Conservation (phyloP, 2,888 invertebrate genomes). For the Hetaerina titia region DNA sequence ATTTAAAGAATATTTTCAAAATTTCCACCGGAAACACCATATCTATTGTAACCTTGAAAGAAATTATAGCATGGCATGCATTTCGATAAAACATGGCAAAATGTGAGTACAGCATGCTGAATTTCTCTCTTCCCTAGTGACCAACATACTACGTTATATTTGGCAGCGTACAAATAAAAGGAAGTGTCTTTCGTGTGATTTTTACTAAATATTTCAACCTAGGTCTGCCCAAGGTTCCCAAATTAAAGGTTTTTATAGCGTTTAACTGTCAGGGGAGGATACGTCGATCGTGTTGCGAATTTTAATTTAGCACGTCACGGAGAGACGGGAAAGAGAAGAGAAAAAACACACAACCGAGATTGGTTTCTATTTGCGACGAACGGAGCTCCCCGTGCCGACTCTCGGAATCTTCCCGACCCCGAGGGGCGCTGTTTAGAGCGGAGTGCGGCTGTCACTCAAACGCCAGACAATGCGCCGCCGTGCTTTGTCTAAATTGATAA, state of each 20-base stretch:
- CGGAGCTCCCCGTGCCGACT: neutral
- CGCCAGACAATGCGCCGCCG: neutral
- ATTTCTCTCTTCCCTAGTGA: too few relatives aligned
- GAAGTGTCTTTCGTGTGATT: too few relatives aligned
- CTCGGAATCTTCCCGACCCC: neutral
- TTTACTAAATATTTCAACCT: neutral
- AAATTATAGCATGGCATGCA: too few relatives aligned
- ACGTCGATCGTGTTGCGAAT: neutral
- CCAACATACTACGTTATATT: too few relatives aligned
- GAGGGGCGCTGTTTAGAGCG: neutral
- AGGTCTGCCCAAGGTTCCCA: neutral
- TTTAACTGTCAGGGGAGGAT: neutral
- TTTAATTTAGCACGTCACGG: neutral
- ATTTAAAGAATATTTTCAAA: too few relatives aligned
- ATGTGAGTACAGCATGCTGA: too few relatives aligned
- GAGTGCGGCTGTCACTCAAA: neutral
- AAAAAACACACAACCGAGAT: neutral
- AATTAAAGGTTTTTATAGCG: neutral
- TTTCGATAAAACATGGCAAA: too few relatives aligned
- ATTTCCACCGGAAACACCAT: too few relatives aligned
- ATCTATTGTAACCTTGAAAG: too few relatives aligned
- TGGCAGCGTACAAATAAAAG: too few relatives aligned
- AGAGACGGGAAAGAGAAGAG: neutral
- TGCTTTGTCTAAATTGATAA: conserved; percentile 6
- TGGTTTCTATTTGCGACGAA: neutral